Evolutionary conservation across 1,140 invertebrate species (phyloP).

Genomic region (Branchinecta lindahli): DNA sequence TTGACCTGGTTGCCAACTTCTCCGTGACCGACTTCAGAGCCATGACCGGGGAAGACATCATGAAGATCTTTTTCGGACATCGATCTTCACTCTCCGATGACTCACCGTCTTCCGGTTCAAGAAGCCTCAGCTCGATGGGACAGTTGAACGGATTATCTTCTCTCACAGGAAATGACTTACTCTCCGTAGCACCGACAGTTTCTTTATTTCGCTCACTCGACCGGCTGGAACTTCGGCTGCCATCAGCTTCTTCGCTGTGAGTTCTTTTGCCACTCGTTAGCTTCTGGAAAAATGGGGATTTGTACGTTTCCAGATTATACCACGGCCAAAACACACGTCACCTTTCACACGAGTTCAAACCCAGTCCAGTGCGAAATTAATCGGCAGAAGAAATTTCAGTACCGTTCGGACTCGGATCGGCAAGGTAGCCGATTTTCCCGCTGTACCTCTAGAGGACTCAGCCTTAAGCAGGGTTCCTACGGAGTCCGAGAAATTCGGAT

Average conservation of each 20-base stretch:
- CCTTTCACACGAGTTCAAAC: neutral
- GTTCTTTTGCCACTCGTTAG: conserved; percentile 50
- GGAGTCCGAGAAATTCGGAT: too few relatives aligned
- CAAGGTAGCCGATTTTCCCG: too few relatives aligned
- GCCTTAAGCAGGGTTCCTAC: too few relatives aligned
- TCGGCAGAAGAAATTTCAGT: neutral
- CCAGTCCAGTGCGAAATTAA: neutral
- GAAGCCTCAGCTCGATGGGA: conserved; percentile 69
- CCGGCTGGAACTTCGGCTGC: conserved; percentile 31
- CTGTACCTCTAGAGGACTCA: too few relatives aligned
- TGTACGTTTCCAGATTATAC: neutral
- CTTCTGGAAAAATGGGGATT: conserved; percentile 37
- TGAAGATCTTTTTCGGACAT: conserved; percentile 6
- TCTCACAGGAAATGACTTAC: conserved; percentile 21
- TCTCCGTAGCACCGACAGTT: conserved; percentile 23
- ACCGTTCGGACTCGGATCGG: too few relatives aligned
- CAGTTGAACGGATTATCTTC: conserved; percentile 51
- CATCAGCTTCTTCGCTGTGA: conserved; percentile 34
- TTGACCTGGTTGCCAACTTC: neutral
- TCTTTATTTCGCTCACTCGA: conserved; percentile 29
- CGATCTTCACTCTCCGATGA: conserved; percentile 13
- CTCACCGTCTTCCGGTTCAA: conserved; percentile 47
- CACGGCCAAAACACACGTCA: neutral
- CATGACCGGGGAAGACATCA: neutral
- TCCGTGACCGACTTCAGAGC: neutral